Evolutionary conservation across 2,888 invertebrate species (phyloP), one percentile per base, ranked within the genome.

Genomic region (Nemoura dubitans): DNA sequence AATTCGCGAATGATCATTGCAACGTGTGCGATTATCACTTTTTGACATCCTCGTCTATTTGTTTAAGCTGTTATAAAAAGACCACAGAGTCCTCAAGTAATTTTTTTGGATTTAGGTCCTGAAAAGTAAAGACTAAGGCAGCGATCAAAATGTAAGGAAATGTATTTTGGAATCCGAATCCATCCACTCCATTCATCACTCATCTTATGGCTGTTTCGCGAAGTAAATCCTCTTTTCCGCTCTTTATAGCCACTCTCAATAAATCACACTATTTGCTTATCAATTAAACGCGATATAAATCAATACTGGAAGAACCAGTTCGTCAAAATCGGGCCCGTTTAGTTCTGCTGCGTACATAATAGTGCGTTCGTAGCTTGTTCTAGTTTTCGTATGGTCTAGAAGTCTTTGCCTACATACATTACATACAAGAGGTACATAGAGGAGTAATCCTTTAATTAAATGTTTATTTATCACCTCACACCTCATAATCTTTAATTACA

Each of bases 401-500:
- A 3, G 21, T 10, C 21, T 59, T 14, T 21, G 14, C 59, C 59
- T 59, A 59, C 59, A 59, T 59, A 59, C 21, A 7, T 14, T 59
- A 59, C 59, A 59, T 59, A 59, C 21, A 7, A 59, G 16, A 21
- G 14, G 59, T 59, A 59, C 59, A 59, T 21, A 59, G 59, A 59
- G 59, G 14, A 3, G 59, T 59, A 59, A 59, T 78, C 26, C 26
- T 26, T 78, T 78, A 78, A 27, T 78, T 78, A 78, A 78, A 78
- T 78, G 78, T 78, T 78, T 78, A 78, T 78, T 78, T 78, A 78
- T 78, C 28, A 78, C 78, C 78, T 78, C 78, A 78, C 78, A 78
- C 78, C 78, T 78, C 78, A 26, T 59, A 59, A 59, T 59, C 16
- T 59, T 59, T 59, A 59, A 59, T 59, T 59, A 59, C 59, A 7